A percentile compares a stretch with the other conserved stretches of the same genome.
These are phyloP conservation scores for Uria aalge DNA, from an alignment of 2,113 vertebrate species.

Conservation along the genomic window DNA sequence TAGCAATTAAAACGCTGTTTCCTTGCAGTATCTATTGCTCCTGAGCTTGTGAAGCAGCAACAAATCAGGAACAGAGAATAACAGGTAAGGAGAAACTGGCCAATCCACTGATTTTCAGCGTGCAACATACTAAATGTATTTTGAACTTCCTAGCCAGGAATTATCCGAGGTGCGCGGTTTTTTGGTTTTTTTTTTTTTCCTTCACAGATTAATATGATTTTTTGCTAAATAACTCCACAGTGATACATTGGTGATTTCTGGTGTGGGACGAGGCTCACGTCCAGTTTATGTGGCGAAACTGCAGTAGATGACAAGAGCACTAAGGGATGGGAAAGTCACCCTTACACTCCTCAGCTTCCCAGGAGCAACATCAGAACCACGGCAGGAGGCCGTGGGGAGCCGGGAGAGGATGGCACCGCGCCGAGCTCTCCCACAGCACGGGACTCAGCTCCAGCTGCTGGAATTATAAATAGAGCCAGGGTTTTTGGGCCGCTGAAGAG, in stretches of 20 bases:
- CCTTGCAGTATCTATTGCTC: neutral
- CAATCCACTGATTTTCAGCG: neutral
- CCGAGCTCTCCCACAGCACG: neutral
- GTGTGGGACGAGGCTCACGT: neutral
- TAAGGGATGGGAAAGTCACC: accelerated
- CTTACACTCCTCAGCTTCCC: accelerated
- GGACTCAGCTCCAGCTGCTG: neutral
- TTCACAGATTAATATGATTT: accelerated
- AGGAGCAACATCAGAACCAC: accelerated
- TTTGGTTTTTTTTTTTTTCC: neutral
- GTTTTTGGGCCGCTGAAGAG: accelerated
- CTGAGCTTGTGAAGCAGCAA: neutral
- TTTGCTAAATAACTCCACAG: neutral
- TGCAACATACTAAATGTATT: neutral
- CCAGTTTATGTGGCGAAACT: accelerated
- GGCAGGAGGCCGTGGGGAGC: accelerated
- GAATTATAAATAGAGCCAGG: accelerated
- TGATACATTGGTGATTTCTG: accelerated
- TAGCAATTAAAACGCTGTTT: neutral
- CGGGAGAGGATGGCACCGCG: accelerated
- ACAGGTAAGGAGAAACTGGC: neutral
- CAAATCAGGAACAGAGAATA: neutral
- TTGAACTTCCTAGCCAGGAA: neutral
- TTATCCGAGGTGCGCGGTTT: accelerated
- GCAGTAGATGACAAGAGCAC: neutral